Conservation (phyloP, 2,113 vertebrate species). For the Recurvirostra avosetta region DNA sequence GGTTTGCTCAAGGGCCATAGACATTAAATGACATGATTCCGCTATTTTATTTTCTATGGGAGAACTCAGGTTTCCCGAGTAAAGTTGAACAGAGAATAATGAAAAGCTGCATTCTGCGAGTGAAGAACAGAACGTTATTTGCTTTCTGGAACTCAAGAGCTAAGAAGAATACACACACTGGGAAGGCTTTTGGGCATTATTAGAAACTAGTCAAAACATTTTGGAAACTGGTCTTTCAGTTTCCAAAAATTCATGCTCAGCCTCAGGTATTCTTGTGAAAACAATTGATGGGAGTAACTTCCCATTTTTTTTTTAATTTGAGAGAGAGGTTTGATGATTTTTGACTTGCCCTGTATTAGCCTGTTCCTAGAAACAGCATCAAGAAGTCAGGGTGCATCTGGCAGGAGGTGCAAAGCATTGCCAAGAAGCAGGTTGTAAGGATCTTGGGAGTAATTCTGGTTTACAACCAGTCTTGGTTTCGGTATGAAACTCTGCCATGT, state of each 20-base stretch:
- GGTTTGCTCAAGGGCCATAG: background rate
- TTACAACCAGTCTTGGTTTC: background rate
- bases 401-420: background rate
- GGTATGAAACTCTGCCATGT: background rate
- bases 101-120: background rate
- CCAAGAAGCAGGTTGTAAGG: background rate
- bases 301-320: background rate
- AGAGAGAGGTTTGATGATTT: background rate
- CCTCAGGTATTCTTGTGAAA: background rate
- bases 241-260: background rate
- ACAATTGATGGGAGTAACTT: background rate
- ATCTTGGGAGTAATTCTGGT: background rate
- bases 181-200: background rate
- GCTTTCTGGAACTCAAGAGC: background rate
- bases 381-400: background rate
- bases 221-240: background rate
- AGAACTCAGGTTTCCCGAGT: background rate
- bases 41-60: background rate
- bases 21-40: background rate
- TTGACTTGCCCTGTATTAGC: background rate
- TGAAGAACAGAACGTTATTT: background rate
- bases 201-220: background rate
- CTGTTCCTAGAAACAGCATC: background rate
- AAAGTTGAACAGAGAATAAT: background rate
- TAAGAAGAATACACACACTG: background rate